A percentile compares a stretch with the other conserved stretches of the same genome.
These are phyloP conservation scores for Sphaerodactylus townsendi DNA, from an alignment of 2,113 vertebrate genomes.

Conservation along the genomic window DNA sequence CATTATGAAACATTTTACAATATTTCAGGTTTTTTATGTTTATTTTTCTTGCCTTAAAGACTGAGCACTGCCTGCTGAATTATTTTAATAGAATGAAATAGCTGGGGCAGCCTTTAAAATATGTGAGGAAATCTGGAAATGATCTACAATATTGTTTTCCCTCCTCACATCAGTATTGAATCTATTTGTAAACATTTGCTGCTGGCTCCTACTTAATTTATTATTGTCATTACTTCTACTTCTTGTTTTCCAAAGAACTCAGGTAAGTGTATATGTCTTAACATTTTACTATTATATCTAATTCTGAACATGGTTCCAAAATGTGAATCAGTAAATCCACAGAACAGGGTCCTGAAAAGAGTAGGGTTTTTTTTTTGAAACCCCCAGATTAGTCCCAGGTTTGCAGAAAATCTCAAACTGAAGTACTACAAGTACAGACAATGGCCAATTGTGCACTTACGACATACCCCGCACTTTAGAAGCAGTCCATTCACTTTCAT, in stretches of 20 bases:
- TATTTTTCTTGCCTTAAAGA: not conserved
- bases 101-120: not conserved
- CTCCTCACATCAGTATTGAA: not conserved
- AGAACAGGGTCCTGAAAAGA: too few relatives aligned
- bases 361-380: too few relatives aligned
- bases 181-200: not conserved
- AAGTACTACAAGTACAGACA: too few relatives aligned
- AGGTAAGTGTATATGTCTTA: too few relatives aligned
- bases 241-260: not conserved
- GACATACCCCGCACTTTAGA: too few relatives aligned
- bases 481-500: too few relatives aligned
- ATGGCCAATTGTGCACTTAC: too few relatives aligned
- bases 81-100: not conserved
- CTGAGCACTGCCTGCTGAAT: not conserved
- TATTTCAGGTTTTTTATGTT: not conserved
- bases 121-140: not conserved
- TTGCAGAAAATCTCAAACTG: too few relatives aligned
- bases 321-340: too few relatives aligned
- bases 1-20: not conserved
- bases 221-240: not conserved
- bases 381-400: too few relatives aligned
- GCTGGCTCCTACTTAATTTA: not conserved
- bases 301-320: too few relatives aligned
- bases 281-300: too few relatives aligned
- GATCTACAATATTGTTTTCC: not conserved